Conservation (phyloP, 2,113 vertebrate genomes). For the Oryzias melastigma region DNA sequence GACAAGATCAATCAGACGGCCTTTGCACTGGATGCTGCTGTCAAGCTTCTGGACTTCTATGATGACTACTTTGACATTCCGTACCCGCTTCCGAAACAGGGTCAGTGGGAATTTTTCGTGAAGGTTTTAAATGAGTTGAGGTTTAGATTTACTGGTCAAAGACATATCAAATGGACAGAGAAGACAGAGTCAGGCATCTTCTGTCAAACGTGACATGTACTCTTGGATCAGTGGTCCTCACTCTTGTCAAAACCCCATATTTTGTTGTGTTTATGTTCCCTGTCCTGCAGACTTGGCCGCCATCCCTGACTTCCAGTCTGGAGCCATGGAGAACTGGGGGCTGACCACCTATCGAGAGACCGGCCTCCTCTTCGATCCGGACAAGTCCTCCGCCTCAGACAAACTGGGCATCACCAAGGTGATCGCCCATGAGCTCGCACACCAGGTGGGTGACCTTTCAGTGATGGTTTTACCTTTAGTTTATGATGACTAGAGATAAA, state of each 20-base stretch:
- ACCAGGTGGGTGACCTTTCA: slow-evolving; percentile 61
- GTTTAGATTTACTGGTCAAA: too few relatives aligned
- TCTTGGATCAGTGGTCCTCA: too few relatives aligned
- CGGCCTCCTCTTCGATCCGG: slow-evolving; percentile 69
- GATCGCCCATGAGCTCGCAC: slow-evolving; percentile 78
- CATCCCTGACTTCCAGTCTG: slow-evolving; percentile 80
- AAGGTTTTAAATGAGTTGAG: too few relatives aligned
- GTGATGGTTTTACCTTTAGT: background rate
- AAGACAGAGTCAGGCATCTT: too few relatives aligned
- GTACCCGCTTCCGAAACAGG: slow-evolving; percentile 86
- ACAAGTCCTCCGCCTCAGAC: slow-evolving; percentile 73
- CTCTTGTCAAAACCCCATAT: background rate
- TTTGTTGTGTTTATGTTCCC: background rate
- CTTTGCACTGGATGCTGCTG: slow-evolving; percentile 84
- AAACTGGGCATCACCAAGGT: slow-evolving; percentile 72
- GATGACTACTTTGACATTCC: slow-evolving; percentile 90
- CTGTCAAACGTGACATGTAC: too few relatives aligned
- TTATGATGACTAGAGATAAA: background rate
- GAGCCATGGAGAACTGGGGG: slow-evolving; percentile 82
- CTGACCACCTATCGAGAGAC: slow-evolving; percentile 78
- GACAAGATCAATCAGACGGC: slow-evolving; percentile 86
- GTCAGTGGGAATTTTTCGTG: slow-evolving; percentile 20
- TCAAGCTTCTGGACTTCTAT: slow-evolving; percentile 88
- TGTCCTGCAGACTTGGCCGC: slow-evolving; percentile 72
- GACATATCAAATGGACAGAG: too few relatives aligned